phyloP scores from a whole-genome alignment of 2,113 vertebrate genomes.

The Paraplagusia blochii region DNA sequence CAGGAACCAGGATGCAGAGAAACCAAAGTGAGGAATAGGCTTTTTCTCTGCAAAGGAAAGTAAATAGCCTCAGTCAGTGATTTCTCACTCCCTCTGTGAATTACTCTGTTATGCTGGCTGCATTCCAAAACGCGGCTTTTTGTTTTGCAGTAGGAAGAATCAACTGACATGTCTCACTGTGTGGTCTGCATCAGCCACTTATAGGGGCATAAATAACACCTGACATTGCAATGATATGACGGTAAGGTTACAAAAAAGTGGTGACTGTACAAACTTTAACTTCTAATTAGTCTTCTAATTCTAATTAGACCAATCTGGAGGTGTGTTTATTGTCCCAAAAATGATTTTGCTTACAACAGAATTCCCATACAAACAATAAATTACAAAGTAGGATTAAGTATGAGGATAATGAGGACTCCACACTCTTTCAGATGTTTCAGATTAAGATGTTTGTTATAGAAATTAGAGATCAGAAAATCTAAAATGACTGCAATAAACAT shows the following conservation, averaged over 20 bases:
- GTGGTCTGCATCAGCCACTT: neutral
- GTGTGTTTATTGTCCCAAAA: too few species aligned
- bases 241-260: neutral
- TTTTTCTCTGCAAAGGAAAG: slow-evolving; percentile 42
- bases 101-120: slow-evolving; percentile 51
- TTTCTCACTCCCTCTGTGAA: slow-evolving; percentile 59
- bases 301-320: too few species aligned
- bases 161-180: slow-evolving; percentile 14
- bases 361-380: too few species aligned
- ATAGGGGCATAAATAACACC: neutral
- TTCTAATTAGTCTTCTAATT: too few species aligned
- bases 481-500: too few species aligned
- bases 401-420: too few species aligned
- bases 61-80: slow-evolving; percentile 66
- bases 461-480: too few species aligned
- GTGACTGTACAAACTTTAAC: too few species aligned
- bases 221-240: neutral
- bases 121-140: slow-evolving; percentile 47
- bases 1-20: slow-evolving; percentile 41
- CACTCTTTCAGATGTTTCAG: too few species aligned
- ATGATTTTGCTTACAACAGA: too few species aligned
- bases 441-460: too few species aligned
- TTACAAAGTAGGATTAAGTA: too few species aligned
- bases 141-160: slow-evolving; percentile 55
- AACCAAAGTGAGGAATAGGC: slow-evolving; percentile 44